Base-by-base conservation (phyloP, 1,140 invertebrate genomes). In the Pygmarrhopalites habei region DNA sequence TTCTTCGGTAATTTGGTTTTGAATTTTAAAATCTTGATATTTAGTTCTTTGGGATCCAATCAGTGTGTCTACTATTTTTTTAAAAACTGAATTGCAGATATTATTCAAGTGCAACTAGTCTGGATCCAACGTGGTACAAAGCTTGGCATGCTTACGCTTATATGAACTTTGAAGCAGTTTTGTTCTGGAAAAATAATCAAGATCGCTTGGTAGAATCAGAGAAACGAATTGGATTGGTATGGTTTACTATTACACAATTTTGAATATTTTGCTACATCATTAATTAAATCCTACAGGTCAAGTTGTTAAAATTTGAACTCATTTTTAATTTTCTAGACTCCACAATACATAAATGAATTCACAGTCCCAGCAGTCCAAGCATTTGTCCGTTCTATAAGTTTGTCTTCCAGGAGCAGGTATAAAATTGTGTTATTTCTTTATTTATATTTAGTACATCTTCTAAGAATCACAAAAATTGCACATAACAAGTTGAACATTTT, bases 71-170 rank as follows among this genome's bases (percentile, higher is more conserved):
- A 25, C 4, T n/a, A 19, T 10, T 2, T 23, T n/a, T 19, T 19
- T 53, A 25, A 26, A 21, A 35, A 23, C 2, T 1, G 2, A 49
- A 21, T 78, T 67, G 30, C n/a, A 70, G 68, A 19, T 65, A 86
- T 69, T 98, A 94, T 73, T 81, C 83, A 30, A 81, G 86, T 29
- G 93, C 96, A 0, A 96, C 92, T 2, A 85, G 89, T 68, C 85
- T 92, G 71, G 91, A 98, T 75, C 82, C 86, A 35, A 74, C 77
- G 43, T 93, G 89, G 86, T 94, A 93, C 72, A 91, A 98, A 82
- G 95, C 95, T 0, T 99, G 96, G 93, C 95, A 99, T 77, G 85
- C 93, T 1, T 95, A 90, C 82, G 96, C 96, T 0, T 95, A 95
- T 69, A 95, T 94, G 82, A 98, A 98, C 75, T 99, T 95, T 73